phyloP scores from a whole-genome alignment of 2,888 invertebrate genomes.

The Cryptus armator region DNA sequence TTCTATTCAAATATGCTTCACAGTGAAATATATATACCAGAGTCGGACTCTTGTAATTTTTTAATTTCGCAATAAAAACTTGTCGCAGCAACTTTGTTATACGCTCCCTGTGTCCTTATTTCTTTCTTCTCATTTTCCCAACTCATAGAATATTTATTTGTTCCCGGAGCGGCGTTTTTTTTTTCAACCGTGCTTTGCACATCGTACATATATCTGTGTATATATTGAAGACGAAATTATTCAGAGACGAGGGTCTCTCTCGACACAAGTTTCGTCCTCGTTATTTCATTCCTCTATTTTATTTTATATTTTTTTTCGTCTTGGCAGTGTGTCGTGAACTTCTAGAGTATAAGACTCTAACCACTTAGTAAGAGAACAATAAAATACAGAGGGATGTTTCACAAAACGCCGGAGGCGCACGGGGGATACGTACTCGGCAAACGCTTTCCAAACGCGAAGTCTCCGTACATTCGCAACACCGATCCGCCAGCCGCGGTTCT shows the following conservation, averaged over 20 bases:
- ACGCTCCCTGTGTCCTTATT: neutral
- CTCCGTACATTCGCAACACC: constrained; percentile 38
- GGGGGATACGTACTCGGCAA: constrained; percentile 49
- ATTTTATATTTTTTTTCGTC: neutral
- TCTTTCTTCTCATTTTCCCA: neutral
- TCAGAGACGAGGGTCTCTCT: constrained; percentile 7
- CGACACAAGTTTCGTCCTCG: constrained; percentile 34
- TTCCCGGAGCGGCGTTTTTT: neutral
- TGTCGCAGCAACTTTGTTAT: constrained; percentile 7
- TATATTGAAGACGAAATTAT: constrained; percentile 44
- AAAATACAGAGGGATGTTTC: constrained; percentile 53
- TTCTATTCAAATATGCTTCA: neutral
- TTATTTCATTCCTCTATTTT: constrained; percentile 16
- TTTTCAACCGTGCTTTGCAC: constrained; percentile 4
- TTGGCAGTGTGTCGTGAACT: neutral
- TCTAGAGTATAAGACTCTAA: constrained; percentile 16
- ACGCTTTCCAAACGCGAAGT: constrained; percentile 47
- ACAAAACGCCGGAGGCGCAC: constrained; percentile 49
- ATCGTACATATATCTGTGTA: neutral
- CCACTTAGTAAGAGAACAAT: constrained; percentile 47
- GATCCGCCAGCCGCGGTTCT: constrained; percentile 18
- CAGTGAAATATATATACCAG: neutral
- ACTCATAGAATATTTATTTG: constrained; percentile 41
- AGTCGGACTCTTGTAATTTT: constrained; percentile 10
- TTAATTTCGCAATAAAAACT: constrained; percentile 29